Evolutionary conservation across 2,113 vertebrate genomes (phyloP).

Genomic region (Ariopsis seemanni): DNA sequence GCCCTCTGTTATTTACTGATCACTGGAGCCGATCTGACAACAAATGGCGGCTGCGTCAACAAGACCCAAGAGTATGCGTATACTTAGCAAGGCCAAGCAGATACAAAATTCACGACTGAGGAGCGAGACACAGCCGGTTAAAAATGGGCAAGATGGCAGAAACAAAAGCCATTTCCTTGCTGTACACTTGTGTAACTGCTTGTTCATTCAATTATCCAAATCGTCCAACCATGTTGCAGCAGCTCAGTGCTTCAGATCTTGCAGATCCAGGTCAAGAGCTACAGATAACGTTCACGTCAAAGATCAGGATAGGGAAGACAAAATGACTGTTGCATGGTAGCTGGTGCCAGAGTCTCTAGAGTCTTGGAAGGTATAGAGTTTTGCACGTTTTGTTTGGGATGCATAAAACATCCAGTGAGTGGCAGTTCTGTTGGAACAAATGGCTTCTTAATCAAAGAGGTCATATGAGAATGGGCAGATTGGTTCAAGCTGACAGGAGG

Average conservation of each 20-base stretch:
- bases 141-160: background rate
- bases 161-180: background rate
- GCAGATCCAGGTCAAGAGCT: background rate
- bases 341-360: too few relatives aligned
- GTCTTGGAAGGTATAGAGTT: too few relatives aligned
- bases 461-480: too few relatives aligned
- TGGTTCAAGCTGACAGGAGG: too few relatives aligned
- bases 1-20: conserved; percentile 39
- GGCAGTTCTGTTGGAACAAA: too few relatives aligned
- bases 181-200: background rate
- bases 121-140: background rate
- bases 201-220: background rate
- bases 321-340: too few relatives aligned
- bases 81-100: background rate
- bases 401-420: too few relatives aligned
- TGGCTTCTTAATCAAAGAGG: too few relatives aligned
- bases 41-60: conserved; percentile 39
- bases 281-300: too few relatives aligned
- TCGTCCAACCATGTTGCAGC: background rate
- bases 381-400: too few relatives aligned
- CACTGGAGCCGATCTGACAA: conserved; percentile 41
- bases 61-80: conserved; percentile 9
- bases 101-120: background rate
- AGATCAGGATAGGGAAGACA: too few relatives aligned
- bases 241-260: background rate